Base-by-base conservation (phyloP, 2,888 invertebrate genomes). In the Trypoxylon attenuatum region DNA sequence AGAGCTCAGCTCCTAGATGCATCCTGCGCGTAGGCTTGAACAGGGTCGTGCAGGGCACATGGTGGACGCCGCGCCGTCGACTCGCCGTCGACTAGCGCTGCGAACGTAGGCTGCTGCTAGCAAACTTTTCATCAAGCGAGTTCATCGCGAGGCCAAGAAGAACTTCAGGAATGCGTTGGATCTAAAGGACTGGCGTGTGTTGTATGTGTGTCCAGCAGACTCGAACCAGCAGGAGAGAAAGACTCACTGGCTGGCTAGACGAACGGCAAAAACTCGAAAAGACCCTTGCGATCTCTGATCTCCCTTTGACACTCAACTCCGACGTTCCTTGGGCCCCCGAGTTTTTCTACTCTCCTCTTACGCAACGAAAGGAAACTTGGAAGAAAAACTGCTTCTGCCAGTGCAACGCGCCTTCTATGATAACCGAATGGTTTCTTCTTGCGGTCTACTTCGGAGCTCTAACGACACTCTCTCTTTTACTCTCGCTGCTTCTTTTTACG, bases 101-200 rank as follows among this genome's bases (percentile, higher is more conserved):
- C 60, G 68, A 13, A 71, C 76, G 72, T 78, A 65, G 79, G 76
- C 65, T 68, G 78, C 77, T 53, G 15, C n/a, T 13, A 13, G 33
- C 13, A 62, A 74, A 78, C 77, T 82, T 82, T 85, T 82, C 83
- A 84, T 85, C 84, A 82, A 83, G 83, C 73, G 80, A 77, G 84
- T 84, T 85, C 83, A 83, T 85, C 83, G 83, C n/a, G n/a, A 78
- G 84, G 83, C 82, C 82, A 83, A 78, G 76, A 73, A 57, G 64
- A 65, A 74, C 66, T 69, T 71, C 71, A 66, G 58, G 77, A 75
- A 77, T 76, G 76, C 57, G 65, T 57, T 70, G 62, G 76, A 76
- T 77, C 77, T 70, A 72, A 80, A 81, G 77, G 76, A 77, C 71
- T 69, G 73, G 60, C 52, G 76, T n/a, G n/a, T n/a, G n/a, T n/a